Base-by-base conservation (phyloP, 2,888 invertebrate species). In the Uropetala carovei region DNA sequence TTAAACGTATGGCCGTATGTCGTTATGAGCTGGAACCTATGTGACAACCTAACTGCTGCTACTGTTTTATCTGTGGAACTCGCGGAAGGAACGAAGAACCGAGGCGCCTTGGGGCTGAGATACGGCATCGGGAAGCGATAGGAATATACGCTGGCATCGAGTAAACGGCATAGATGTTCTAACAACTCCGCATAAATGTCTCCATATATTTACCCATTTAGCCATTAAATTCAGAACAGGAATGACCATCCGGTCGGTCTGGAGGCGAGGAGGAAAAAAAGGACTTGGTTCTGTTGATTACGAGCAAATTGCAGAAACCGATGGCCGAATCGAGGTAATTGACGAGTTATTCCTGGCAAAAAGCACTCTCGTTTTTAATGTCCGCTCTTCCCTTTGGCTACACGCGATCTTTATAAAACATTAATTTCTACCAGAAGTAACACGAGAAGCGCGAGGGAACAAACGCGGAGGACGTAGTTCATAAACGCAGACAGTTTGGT, bases 11-110 rank as follows among this genome's bases (percentile, higher is more conserved):
- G 75, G 75, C 75, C 75, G 22, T 75, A 75, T 27, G 75, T 75
- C 75, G 75, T 75, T 75, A 75, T 75, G 75, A 75, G 75, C 75
- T 75, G 75, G 75, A 75, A 75, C 75, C 75, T 75, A 75, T 75
- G 75, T 75, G 75, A 75, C 75, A 75, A 75, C 75, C 75, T 75
- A 75, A 75, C 75, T 75, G 14, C 75, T 75, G 75, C 75, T 75
- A 75, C 75, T 75, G 75, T 75, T 75, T 75, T 75, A 75, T 75
- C 75, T 75, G 22, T 10, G 64, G 13, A 14, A 27, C 10, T 11
- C 10, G 75, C 11, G 75, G 27, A 27, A 27, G 13, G 22, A 11
- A 27, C 75, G 75, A 22, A 75, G 75, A 75, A 27, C 22, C 75
- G 5, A 27, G 75, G 75, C 75, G 75, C 75, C 75, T 75, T 75